phyloP scores from a whole-genome alignment of 2,113 vertebrate species.

The Cariama cristata region DNA sequence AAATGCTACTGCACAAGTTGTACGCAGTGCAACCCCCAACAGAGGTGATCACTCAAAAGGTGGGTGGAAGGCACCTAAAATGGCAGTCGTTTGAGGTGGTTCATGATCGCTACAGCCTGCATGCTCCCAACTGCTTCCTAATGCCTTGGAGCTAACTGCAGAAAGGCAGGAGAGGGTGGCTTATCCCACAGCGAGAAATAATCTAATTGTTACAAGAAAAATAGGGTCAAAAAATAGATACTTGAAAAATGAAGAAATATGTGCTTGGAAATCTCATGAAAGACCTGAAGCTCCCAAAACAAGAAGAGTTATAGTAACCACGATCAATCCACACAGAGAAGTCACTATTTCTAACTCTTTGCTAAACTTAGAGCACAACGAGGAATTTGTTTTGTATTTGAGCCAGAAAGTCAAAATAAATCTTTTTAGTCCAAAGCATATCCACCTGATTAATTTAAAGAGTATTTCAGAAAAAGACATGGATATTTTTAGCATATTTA shows the following conservation, averaged over 20 bases:
- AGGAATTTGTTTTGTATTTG: background rate
- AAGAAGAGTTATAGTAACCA: background rate
- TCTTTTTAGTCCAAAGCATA: background rate
- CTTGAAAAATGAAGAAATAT: background rate
- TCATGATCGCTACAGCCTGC: background rate
- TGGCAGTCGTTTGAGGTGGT: background rate
- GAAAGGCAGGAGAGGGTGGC: background rate
- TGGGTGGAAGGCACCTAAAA: background rate
- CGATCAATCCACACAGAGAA: background rate
- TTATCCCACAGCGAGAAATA: background rate
- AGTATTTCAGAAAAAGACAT: background rate
- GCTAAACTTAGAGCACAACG: background rate
- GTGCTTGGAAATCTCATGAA: background rate
- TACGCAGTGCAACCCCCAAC: background rate
- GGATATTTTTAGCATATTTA: background rate
- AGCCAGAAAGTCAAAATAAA: conserved; percentile 22
- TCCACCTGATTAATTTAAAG: background rate
- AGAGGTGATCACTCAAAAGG: background rate
- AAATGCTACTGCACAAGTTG: background rate
- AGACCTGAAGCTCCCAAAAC: background rate
- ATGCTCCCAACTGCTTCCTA: background rate
- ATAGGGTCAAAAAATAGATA: background rate
- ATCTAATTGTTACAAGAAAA: background rate
- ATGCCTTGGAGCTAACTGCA: background rate
- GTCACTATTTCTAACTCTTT: background rate